phyloP scores from a whole-genome alignment of 2,113 vertebrate species.

The Halcyon senegalensis region DNA sequence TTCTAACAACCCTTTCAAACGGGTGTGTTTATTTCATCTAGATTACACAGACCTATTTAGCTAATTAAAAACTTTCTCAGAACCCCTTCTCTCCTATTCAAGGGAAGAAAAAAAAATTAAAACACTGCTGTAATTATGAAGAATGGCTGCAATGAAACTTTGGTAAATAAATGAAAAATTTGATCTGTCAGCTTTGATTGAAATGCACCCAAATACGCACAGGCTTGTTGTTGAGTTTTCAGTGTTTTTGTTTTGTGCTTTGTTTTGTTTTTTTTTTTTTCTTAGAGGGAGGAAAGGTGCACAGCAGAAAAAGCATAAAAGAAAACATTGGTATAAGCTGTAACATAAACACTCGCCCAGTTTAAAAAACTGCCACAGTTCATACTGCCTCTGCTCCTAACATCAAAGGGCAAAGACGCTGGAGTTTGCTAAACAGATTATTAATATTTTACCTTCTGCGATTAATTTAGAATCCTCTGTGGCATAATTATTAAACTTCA shows the following conservation, averaged over 20 bases:
- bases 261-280: not conserved
- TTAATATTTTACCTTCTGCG: slow-evolving; percentile 61
- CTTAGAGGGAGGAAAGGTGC: not conserved
- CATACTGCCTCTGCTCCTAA: not conserved
- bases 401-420: slow-evolving; percentile 44
- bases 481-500: slow-evolving; percentile 66
- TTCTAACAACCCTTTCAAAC: slow-evolving; percentile 75
- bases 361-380: slow-evolving; percentile 33
- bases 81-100: slow-evolving; percentile 50
- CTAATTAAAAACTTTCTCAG: slow-evolving; percentile 59
- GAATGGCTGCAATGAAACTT: slow-evolving; percentile 46
- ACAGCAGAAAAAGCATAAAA: slow-evolving; percentile 24
- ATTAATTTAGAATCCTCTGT: slow-evolving; percentile 71
- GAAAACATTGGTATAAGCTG: slow-evolving; percentile 22
- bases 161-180: slow-evolving; percentile 50
- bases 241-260: not conserved
- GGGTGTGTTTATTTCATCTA: slow-evolving; percentile 69
- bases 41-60: slow-evolving; percentile 69
- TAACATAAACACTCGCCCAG: not conserved
- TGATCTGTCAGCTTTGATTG: slow-evolving; percentile 19
- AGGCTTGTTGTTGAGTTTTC: not conserved
- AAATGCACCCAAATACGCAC: not conserved
- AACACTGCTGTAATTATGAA: slow-evolving; percentile 25
- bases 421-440: slow-evolving; percentile 68
- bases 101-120: slow-evolving; percentile 31